phyloP scores from a whole-genome alignment of 2,888 invertebrate species.

The Caenorhabditis drosophilae region DNA sequence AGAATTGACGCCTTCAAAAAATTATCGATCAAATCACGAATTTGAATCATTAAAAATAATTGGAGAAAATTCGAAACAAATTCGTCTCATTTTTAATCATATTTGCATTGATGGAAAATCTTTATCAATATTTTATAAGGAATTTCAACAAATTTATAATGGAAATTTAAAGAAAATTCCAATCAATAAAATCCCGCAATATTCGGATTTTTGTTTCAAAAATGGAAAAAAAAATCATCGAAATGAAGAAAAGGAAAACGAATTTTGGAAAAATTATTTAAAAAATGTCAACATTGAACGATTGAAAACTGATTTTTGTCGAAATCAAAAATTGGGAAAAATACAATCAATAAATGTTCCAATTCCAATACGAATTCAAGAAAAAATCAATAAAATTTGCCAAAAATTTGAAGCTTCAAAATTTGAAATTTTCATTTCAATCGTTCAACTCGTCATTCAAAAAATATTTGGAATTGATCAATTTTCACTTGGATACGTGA shows the following conservation, averaged over 20 bases:
- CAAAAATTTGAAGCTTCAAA: background rate
- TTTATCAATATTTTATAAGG: constrained; percentile 32
- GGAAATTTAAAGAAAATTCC: constrained; percentile 21
- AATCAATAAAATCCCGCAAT: background rate
- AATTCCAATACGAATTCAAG: background rate
- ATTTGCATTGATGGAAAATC: constrained; percentile 46
- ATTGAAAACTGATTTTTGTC: constrained; percentile 6
- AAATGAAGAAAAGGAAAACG: background rate
- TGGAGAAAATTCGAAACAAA: constrained; percentile 2
- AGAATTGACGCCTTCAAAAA: too few species aligned
- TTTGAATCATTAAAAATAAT: background rate
- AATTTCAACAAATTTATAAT: constrained; percentile 25
- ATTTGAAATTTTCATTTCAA: constrained; percentile 16
- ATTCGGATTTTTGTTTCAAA: background rate
- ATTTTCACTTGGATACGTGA: constrained; percentile 14
- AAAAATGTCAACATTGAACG: background rate
- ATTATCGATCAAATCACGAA: background rate
- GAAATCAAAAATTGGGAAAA: background rate
- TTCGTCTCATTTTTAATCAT: constrained; percentile 39
- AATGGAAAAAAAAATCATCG: background rate
- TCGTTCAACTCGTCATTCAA: constrained; percentile 1
- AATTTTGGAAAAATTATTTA: constrained; percentile 12
- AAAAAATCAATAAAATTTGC: background rate
- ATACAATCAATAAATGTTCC: background rate
- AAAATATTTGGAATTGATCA: background rate